Conservation (phyloP, 2,888 invertebrate genomes). For the Eumerus sabulonum region DNA sequence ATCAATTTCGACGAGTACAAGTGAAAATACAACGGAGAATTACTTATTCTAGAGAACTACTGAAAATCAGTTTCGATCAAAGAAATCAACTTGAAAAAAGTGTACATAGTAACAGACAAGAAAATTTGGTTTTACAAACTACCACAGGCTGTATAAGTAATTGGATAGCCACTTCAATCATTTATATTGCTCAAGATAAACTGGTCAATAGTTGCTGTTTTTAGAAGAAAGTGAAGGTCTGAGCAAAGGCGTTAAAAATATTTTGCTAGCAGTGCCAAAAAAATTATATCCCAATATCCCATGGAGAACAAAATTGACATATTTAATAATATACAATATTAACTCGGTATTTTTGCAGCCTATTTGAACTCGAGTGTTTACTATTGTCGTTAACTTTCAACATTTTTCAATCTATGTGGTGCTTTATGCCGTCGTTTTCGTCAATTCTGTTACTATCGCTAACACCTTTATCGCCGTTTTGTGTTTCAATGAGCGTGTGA, state of each 20-base stretch:
- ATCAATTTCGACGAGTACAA: conserved; percentile 34
- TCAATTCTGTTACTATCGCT: conserved; percentile 38
- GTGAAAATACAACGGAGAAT: conserved; percentile 1
- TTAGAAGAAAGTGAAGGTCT: no score
- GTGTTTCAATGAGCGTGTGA: conserved; percentile 33
- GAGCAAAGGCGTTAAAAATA: no score
- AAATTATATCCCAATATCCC: no score
- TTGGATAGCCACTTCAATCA: background rate
- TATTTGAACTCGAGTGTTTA: background rate
- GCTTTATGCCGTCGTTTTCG: conserved; percentile 33
- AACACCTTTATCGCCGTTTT: conserved; percentile 26
- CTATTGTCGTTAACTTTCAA: conserved; percentile 25
- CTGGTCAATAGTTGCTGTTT: no score
- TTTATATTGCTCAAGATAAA: no score
- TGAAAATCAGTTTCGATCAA: no score
- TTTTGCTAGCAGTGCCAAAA: no score
- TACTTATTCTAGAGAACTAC: background rate
- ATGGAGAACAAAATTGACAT: no score
- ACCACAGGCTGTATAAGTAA: conserved; percentile 14
- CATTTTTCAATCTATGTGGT: conserved; percentile 38
- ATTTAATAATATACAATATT: no score
- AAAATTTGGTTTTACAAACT: conserved; percentile 39
- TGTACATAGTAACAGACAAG: conserved; percentile 13
- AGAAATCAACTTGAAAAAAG: no score
- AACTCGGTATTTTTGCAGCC: no score